Evolutionary conservation across 1,140 invertebrate genomes (phyloP), one percentile per base, ranked within the genome.

Genomic region (Solenopsis invicta): DNA sequence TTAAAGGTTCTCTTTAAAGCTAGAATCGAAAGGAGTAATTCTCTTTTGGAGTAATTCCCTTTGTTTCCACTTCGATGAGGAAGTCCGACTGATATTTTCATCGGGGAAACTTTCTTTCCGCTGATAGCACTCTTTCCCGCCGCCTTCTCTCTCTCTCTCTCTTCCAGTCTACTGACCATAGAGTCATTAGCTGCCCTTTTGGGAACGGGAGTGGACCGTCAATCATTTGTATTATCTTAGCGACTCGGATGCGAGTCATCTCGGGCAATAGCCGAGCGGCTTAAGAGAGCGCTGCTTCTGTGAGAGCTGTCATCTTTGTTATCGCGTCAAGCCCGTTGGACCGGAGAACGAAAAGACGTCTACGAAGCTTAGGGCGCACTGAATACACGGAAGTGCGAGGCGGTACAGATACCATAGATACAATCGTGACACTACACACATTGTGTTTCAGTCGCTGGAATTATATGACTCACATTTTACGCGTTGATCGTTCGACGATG

Each of bases 161-260:
- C 64, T 81, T 86, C 64, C 76, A 59, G 62, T 71, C 84, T 41
- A 5, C 64, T 66, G 76, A 61, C 45, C 54, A 41, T 29, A 29
- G 41, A 41, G 41, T 66, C 76, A 82, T 89, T 89, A 89, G 77
- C 41, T 29, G 48, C 12, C 76, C 64, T 71, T 86, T 80, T 45
- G 21, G 82, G 34, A 2, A 37, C 37, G 56, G 13, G 29, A 64
- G 45, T 64, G 34, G 61, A 56, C 59, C 61, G 74, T 66, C 82
- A 77, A 76, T 78, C 82, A 64, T 59, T 64, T 29, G 59, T 78
- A 78, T 77, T 85, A 85, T 85, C 82, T 85, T 85, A 52, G 21
- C 61, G 48, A 54, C 52, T 85, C 62, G 41, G 45, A 48, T 12
- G 59, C 82, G 24, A 78, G 74, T 77, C 61, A 34, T 67, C 37